phyloP scores from a whole-genome alignment of 2,797 vertebrate genomes.

The Choloepus didactylus region DNA sequence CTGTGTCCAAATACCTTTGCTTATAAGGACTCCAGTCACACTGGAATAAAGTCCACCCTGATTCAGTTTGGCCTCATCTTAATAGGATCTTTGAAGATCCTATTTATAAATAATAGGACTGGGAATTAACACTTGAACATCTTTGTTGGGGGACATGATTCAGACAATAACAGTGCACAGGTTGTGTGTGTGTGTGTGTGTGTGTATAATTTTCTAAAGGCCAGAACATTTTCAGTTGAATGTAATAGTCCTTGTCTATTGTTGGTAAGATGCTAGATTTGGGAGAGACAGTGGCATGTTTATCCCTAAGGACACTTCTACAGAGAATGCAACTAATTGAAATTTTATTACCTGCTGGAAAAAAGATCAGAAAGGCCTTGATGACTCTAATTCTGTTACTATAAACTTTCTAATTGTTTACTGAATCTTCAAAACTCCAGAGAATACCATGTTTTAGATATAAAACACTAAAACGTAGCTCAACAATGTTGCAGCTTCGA shows the following conservation, averaged over 20 bases:
- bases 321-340: neutral
- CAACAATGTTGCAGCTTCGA: neutral
- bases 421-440: constrained; percentile 37
- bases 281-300: neutral
- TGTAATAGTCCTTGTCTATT: neutral
- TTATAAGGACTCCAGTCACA: too few species aligned
- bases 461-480: constrained; percentile 38
- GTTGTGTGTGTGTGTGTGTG: neutral
- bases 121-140: too few species aligned
- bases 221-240: neutral
- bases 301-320: neutral
- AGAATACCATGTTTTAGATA: neutral
- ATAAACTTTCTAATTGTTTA: constrained; percentile 38
- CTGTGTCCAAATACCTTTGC: too few species aligned
- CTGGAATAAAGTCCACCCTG: too few species aligned
- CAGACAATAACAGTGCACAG: too few species aligned
- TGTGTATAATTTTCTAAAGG: neutral
- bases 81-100: neutral
- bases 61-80: too few species aligned
- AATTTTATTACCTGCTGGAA: neutral
- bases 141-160: too few species aligned
- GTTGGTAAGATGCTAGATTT: neutral
- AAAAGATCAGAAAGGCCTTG: neutral
- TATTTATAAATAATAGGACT: neutral
- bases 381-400: neutral